Conservation (phyloP, 2,888 invertebrate genomes). For the Adelphocoris suturalis region DNA sequence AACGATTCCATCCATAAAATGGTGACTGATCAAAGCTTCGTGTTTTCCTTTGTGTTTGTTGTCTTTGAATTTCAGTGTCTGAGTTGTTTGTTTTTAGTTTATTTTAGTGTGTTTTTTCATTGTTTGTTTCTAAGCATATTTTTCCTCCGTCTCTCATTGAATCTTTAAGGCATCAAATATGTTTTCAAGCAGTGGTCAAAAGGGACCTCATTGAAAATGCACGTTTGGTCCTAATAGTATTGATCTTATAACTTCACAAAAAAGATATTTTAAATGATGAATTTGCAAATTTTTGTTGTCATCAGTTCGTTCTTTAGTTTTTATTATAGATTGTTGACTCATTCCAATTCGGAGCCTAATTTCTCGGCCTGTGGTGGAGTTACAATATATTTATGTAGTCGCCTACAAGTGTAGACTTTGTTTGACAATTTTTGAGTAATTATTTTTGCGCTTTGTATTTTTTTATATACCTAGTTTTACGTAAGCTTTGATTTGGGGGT, state of each 20-base stretch:
- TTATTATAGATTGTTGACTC: neutral
- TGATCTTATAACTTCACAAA: no score
- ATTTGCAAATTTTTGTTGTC: no score
- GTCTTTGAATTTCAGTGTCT: neutral
- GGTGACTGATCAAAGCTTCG: conserved; percentile 39
- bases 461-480: neutral
- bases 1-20: conserved; percentile 44
- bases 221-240: no score
- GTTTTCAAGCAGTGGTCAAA: no score
- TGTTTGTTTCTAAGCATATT: neutral
- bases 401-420: neutral
- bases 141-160: neutral
- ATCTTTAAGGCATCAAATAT: no score
- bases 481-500: conserved; percentile 46
- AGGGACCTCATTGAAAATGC: no score
- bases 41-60: conserved; percentile 7
- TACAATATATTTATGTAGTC: no score
- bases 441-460: neutral
- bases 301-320: neutral
- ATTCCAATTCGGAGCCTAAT: neutral
- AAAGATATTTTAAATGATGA: no score
- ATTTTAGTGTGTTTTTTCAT: neutral
- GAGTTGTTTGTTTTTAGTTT: neutral
- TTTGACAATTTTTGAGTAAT: neutral
- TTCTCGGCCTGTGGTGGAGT: neutral